These are phyloP conservation scores for Cavia aperea DNA, from an alignment of 2,113 vertebrate genomes.

Conservation along the genomic window DNA sequence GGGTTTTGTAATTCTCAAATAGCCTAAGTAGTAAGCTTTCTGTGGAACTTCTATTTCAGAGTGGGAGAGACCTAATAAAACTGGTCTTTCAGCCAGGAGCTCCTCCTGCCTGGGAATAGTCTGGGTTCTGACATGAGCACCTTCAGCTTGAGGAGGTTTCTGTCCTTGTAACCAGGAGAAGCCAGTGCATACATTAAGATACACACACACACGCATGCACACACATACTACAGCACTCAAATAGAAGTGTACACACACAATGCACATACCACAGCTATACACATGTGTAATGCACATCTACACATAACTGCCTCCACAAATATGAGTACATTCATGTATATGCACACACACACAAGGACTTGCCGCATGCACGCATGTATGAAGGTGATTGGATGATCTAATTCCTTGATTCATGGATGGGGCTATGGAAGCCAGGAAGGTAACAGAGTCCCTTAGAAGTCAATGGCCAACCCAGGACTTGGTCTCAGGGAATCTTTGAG, in stretches of 20 bases:
- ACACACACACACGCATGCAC: no score
- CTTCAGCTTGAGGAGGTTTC: neutral
- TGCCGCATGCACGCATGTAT: no score
- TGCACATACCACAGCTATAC: neutral
- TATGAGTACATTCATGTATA: fast-evolving
- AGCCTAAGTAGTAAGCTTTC: neutral
- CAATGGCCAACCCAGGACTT: neutral
- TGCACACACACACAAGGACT: neutral
- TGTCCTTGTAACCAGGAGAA: neutral
- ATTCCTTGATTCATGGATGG: neutral
- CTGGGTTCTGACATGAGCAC: neutral
- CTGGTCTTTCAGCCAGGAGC: neutral
- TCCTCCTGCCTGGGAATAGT: fast-evolving
- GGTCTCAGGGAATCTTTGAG: neutral
- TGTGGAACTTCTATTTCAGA: neutral
- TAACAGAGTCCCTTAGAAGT: neutral
- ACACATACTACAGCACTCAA: neutral
- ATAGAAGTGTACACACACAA: neutral
- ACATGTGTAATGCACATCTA: neutral
- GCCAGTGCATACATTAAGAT: fast-evolving
- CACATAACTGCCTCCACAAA: neutral
- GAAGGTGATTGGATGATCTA: neutral
- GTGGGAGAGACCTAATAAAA: neutral
- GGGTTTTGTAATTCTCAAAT: neutral
- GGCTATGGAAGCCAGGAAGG: neutral